Conservation (phyloP, 2,113 vertebrate species). For the Stegastes partitus region DNA sequence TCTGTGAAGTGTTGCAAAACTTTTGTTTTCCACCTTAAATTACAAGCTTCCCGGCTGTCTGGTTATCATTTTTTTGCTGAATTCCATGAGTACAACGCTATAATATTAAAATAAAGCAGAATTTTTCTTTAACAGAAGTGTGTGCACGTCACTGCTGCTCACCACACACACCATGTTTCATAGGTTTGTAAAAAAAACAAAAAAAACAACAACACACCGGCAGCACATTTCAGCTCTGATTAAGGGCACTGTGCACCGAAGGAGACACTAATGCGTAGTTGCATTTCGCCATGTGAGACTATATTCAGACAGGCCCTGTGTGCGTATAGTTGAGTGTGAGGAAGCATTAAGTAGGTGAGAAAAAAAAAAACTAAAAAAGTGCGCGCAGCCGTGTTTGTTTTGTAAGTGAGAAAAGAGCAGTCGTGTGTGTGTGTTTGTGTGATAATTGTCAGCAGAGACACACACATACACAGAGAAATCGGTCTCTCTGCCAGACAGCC, state of each 20-base stretch:
- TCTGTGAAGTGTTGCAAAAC: background rate
- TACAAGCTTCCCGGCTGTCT: background rate
- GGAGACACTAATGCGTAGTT: constrained; percentile 27
- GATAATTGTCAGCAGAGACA: constrained; percentile 40
- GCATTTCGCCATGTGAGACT: constrained; percentile 24
- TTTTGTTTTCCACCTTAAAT: background rate
- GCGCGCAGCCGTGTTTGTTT: constrained; percentile 23
- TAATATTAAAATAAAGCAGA: background rate
- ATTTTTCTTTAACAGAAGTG: background rate
- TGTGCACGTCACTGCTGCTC: no score
- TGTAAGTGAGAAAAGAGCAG: constrained; percentile 42
- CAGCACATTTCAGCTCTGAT: constrained; percentile 63
- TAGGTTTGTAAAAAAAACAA: constrained; percentile 45
- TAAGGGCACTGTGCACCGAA: constrained; percentile 43
- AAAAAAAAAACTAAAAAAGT: constrained; percentile 36
- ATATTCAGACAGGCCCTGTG: background rate
- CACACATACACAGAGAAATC: constrained; percentile 25
- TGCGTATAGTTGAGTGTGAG: background rate
- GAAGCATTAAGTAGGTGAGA: constrained; percentile 30
- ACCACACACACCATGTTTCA: constrained; percentile 45
- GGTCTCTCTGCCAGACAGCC: constrained; percentile 69
- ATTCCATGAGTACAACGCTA: background rate
- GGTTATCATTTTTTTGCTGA: background rate
- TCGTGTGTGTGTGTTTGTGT: constrained; percentile 16
- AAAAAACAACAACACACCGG: no score